Percentiles rank a stretch among this genome's conserved stretches.
Evolutionary conservation across 2,888 invertebrate species (phyloP).

Genomic region (Philhelius pedissequus): DNA sequence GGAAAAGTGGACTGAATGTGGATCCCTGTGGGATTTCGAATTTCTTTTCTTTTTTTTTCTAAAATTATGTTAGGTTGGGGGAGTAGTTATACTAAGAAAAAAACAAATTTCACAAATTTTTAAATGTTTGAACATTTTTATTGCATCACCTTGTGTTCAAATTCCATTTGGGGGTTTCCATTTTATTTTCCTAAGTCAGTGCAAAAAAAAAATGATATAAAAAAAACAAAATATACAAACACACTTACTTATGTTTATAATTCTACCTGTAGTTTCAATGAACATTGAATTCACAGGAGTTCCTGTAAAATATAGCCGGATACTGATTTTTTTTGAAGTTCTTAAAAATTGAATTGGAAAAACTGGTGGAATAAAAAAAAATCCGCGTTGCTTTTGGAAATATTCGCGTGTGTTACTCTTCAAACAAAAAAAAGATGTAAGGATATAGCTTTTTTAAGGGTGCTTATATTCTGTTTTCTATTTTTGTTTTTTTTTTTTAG

Average conservation of each 20-base stretch:
- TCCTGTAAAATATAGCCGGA: background rate
- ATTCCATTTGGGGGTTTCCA: background rate
- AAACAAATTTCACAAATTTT: too few species aligned
- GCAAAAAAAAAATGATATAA: background rate
- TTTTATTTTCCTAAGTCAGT: background rate
- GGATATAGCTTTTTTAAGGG: slow-evolving; percentile 4
- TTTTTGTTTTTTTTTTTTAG: slow-evolving; percentile 9
- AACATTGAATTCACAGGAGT: background rate
- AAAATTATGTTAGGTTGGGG: too few species aligned
- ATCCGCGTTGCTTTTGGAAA: slow-evolving; percentile 5
- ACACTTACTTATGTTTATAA: background rate
- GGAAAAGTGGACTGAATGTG: background rate
- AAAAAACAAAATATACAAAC: background rate
- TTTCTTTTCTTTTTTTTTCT: too few species aligned
- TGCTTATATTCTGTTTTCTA: background rate
- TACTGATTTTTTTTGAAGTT: background rate
- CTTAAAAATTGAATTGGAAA: background rate
- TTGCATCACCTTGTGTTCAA: too few species aligned
- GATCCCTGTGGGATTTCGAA: background rate
- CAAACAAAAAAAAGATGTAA: slow-evolving; percentile 2
- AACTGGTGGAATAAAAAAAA: slow-evolving; percentile 4
- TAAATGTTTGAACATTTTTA: background rate
- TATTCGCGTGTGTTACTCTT: background rate
- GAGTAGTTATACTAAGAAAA: too few species aligned
- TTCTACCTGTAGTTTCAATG: background rate